Evolutionary conservation across 2,888 invertebrate species (phyloP).

Genomic region (Ormyrus rosae): DNA sequence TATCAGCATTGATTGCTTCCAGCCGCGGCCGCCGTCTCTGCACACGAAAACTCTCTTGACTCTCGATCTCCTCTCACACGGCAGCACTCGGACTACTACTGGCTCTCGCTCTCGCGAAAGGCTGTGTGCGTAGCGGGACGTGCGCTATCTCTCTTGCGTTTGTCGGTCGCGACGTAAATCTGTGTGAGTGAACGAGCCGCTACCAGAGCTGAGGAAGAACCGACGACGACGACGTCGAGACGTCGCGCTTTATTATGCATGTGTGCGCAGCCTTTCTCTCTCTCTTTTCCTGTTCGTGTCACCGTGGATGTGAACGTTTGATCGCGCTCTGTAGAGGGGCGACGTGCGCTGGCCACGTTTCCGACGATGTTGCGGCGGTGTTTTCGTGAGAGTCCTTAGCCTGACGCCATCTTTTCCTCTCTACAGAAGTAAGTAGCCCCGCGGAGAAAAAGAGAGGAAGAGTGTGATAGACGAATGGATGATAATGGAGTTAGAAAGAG

Average conservation of each 20-base stretch:
- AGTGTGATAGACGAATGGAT: not conserved
- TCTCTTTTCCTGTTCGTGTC: not conserved
- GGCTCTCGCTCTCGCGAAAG: too few relatives aligned
- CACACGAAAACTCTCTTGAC: too few relatives aligned
- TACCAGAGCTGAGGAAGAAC: too few relatives aligned
- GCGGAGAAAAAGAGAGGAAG: not conserved
- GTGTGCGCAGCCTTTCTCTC: not conserved
- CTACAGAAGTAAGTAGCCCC: not conserved
- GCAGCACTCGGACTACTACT: too few relatives aligned
- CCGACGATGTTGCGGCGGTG: slow-evolving; percentile 13
- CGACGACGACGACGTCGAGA: too few relatives aligned
- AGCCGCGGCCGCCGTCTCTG: too few relatives aligned
- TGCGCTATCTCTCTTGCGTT: too few relatives aligned
- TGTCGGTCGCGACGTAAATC: too few relatives aligned
- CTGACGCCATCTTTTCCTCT: not conserved
- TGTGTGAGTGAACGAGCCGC: too few relatives aligned
- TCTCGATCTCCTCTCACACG: too few relatives aligned
- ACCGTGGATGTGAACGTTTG: not conserved
- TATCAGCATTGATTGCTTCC: too few relatives aligned
- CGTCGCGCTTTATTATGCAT: not conserved
- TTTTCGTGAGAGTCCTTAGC: slow-evolving; percentile 16
- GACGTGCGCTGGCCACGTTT: slow-evolving; percentile 28
- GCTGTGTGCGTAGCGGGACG: too few relatives aligned
- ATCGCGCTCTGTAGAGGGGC: not conserved
- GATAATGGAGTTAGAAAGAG: not conserved